Conservation (phyloP, 2,113 vertebrate genomes). For the Phaethornis superciliosus region DNA sequence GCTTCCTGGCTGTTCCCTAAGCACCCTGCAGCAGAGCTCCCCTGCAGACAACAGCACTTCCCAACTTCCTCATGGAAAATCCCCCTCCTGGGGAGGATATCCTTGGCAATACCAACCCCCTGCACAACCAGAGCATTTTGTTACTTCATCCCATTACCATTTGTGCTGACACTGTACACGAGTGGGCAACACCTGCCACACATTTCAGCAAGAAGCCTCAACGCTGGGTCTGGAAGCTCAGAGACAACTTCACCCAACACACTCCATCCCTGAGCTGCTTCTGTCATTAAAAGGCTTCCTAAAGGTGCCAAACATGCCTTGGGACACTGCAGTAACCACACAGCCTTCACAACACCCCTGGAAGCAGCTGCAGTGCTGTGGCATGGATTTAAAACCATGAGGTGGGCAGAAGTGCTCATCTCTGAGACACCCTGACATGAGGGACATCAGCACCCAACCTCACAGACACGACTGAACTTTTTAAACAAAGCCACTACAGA, state of each 20-base stretch:
- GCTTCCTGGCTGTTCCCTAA: background rate
- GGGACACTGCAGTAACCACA: fast-evolving
- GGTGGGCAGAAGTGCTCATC: background rate
- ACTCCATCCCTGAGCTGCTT: fast-evolving
- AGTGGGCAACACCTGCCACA: background rate
- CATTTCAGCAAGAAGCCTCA: background rate
- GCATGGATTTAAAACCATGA: fast-evolving
- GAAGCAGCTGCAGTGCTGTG: background rate
- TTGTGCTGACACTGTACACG: fast-evolving
- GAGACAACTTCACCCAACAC: background rate
- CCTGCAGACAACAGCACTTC: background rate
- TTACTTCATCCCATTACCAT: background rate
- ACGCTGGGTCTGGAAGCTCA: background rate
- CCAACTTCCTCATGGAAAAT: background rate
- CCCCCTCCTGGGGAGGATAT: background rate
- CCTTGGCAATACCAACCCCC: background rate
- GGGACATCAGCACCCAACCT: too few relatives aligned
- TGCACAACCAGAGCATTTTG: background rate
- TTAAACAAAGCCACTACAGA: background rate
- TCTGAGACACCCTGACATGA: background rate
- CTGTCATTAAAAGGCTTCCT: fast-evolving
- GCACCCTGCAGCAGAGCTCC: background rate
- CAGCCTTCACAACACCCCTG: background rate
- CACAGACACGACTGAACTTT: background rate
- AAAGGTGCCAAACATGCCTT: background rate